phyloP scores from a whole-genome alignment of 2,888 invertebrate species.

The Taenaris catops region DNA sequence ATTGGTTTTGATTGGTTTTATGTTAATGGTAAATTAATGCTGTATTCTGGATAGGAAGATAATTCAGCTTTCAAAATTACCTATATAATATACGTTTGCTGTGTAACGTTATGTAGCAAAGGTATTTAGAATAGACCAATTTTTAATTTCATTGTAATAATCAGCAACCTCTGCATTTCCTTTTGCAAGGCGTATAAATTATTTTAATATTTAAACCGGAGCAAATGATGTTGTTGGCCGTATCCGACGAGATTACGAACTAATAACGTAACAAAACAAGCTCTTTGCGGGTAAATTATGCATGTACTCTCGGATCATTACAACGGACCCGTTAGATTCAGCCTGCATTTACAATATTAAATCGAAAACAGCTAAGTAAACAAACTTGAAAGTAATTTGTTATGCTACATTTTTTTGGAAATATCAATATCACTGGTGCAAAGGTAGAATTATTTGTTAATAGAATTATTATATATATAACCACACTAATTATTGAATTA shows the following conservation, averaged over 20 bases:
- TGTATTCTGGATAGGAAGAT: too few species aligned
- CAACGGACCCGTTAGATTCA: constrained; percentile 47
- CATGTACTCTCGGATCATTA: constrained; percentile 78
- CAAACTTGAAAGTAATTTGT: background rate
- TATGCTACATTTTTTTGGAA: too few species aligned
- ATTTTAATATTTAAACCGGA: constrained; percentile 69
- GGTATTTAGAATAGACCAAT: constrained; percentile 1
- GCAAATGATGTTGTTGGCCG: constrained; percentile 70
- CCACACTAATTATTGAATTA: too few species aligned
- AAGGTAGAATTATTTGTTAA: too few species aligned
- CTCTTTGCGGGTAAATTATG: constrained; percentile 76
- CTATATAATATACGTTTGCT: too few species aligned
- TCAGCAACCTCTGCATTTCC: constrained; percentile 32
- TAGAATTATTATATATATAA: too few species aligned
- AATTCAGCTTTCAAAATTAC: too few species aligned
- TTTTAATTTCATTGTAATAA: constrained; percentile 36
- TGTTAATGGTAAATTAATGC: too few species aligned
- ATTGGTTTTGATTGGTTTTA: too few species aligned
- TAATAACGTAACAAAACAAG: constrained; percentile 78
- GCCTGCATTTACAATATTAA: constrained; percentile 60
- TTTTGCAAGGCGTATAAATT: constrained; percentile 62
- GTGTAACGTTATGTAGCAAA: too few species aligned
- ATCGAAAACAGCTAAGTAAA: constrained; percentile 9
- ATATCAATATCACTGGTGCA: too few species aligned
- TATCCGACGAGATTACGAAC: constrained; percentile 74